A percentile compares a stretch with the other conserved stretches of the same genome.
These are phyloP conservation scores for Colaptes auratus DNA, from an alignment of 2,113 vertebrate species.

Conservation along the genomic window DNA sequence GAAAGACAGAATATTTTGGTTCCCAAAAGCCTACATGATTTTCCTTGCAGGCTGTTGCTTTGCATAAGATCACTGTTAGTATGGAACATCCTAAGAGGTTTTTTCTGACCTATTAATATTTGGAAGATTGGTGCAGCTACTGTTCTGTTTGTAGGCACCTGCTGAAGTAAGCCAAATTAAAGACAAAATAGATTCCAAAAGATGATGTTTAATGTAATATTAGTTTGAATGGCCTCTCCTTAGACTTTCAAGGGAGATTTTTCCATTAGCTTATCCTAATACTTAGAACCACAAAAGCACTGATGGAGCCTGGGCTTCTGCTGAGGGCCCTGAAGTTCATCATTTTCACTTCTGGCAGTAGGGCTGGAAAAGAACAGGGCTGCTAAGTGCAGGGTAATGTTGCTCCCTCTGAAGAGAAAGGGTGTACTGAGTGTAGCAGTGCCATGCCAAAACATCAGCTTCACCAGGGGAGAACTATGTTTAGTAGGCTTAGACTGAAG, in stretches of 20 bases:
- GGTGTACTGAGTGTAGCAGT: not conserved
- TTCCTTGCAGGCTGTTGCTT: not conserved
- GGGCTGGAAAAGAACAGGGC: not conserved
- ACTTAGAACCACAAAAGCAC: not conserved
- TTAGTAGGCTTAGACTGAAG: not conserved
- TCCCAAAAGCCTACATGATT: not conserved
- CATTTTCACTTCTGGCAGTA: not conserved
- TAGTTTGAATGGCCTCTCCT: not conserved
- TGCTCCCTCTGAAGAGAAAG: not conserved
- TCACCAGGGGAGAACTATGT: not conserved
- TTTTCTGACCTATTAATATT: conserved; percentile 16
- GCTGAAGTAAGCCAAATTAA: not conserved
- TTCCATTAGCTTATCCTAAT: not conserved
- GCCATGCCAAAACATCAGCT: not conserved
- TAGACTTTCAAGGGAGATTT: not conserved
- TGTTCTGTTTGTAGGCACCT: not conserved
- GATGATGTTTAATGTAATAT: not conserved
- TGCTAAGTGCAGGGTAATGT: not conserved
- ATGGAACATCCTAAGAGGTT: not conserved
- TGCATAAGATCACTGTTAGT: conserved; percentile 21
- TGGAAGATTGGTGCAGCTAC: not conserved
- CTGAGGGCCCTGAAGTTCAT: not conserved
- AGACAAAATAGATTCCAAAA: not conserved
- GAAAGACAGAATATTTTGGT: not conserved
- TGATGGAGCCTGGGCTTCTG: not conserved